Evolutionary conservation across 2,888 invertebrate genomes (phyloP).

Genomic region (Rambutsinella grinnellia): DNA sequence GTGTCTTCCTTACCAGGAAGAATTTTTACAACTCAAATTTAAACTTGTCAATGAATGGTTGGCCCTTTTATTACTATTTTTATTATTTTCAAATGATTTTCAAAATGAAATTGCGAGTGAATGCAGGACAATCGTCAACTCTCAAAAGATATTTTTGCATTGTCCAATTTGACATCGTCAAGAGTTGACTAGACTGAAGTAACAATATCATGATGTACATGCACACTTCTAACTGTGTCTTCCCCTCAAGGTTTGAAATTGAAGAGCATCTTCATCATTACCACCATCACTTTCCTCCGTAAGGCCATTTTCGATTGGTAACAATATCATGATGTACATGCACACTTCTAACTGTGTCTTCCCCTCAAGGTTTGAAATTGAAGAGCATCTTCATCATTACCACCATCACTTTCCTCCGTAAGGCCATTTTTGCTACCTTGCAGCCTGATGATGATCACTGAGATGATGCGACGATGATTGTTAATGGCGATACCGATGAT

Average conservation of each 20-base stretch:
- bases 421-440: neutral
- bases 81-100: neutral
- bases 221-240: neutral
- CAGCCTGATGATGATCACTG: constrained; percentile 10
- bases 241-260: neutral
- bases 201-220: neutral
- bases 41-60: neutral
- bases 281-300: constrained; percentile 28
- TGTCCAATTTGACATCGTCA: neutral
- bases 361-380: no score
- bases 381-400: constrained; percentile 8
- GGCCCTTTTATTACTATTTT: neutral
- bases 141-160: neutral
- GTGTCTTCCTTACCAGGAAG: neutral
- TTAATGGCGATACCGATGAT: neutral
- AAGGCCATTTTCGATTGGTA: constrained; percentile 14
- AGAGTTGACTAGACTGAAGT: neutral
- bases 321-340: neutral
- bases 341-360: no score
- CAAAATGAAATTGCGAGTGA: neutral
- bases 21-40: neutral
- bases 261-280: neutral
- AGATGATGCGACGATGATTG: neutral
- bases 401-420: constrained; percentile 2
- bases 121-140: neutral